phyloP scores from a whole-genome alignment of 1,140 invertebrate genomes.

The Leptonema lineaticorne region DNA sequence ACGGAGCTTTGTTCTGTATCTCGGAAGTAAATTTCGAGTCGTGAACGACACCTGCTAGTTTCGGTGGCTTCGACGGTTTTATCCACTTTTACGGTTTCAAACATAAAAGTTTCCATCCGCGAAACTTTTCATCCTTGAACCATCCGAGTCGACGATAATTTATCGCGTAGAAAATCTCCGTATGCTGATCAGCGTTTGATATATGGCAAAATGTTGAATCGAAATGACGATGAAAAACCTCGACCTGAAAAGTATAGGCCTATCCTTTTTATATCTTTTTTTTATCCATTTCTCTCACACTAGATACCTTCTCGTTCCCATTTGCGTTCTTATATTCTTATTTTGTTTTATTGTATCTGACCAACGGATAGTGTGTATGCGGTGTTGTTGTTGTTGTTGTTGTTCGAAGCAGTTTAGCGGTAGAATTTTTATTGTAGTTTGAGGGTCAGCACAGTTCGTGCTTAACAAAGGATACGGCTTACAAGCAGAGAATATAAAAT shows the following conservation, averaged over 20 bases:
- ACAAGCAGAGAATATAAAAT: constrained; percentile 17
- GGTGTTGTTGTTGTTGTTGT: too few species aligned
- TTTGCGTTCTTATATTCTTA: too few species aligned
- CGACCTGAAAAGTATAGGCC: too few species aligned
- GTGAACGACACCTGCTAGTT: constrained; percentile 16
- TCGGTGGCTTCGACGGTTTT: constrained; percentile 5
- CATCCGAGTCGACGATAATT: constrained; percentile 8
- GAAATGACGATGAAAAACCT: background rate
- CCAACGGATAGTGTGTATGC: background rate
- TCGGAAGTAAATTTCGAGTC: background rate
- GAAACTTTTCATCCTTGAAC: constrained; percentile 7
- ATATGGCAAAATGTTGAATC: background rate
- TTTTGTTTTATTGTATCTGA: background rate
- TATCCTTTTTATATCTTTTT: too few species aligned
- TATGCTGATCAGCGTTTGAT: constrained; percentile 18
- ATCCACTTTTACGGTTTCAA: constrained; percentile 6
- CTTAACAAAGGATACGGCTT: constrained; percentile 7
- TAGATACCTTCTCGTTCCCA: too few species aligned
- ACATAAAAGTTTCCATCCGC: constrained; percentile 10
- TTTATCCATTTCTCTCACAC: too few species aligned
- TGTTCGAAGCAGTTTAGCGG: constrained; percentile 4
- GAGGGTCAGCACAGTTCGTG: constrained; percentile 4
- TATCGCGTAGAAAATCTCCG: constrained; percentile 1
- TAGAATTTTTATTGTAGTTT: constrained; percentile 7
- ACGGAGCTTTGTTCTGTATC: constrained; percentile 1